These are phyloP conservation scores for Anthoscopus minutus DNA, from an alignment of 2,113 vertebrate species.

Conservation along the genomic window DNA sequence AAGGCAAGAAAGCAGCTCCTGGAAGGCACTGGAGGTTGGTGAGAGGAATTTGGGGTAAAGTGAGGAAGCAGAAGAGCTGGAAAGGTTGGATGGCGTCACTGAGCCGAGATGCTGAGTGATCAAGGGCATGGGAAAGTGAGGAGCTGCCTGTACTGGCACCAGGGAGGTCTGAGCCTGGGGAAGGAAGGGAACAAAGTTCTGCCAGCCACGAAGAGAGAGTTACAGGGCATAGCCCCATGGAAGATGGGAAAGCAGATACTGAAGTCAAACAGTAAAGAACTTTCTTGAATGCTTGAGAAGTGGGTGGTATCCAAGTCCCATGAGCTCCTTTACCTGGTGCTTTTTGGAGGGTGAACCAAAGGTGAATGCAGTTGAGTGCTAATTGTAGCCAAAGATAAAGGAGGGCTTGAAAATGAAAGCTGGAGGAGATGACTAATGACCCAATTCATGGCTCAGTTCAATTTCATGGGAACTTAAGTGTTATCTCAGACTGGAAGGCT, in stretches of 20 bases:
- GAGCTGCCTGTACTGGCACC: background rate
- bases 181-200: conserved; percentile 26
- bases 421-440: conserved; percentile 29
- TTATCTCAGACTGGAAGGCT: background rate
- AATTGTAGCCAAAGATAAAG: conserved; percentile 45
- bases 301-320: conserved; percentile 28
- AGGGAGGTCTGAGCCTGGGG: conserved; percentile 42
- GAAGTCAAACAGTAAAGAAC: conserved; percentile 4
- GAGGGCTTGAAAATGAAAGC: conserved; percentile 43
- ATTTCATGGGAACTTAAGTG: background rate
- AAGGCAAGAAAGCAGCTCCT: background rate
- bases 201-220: background rate
- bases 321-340: background rate
- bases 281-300: conserved; percentile 19
- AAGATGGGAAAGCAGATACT: conserved; percentile 43
- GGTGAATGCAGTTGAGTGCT: conserved; percentile 9
- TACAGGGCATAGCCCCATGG: conserved; percentile 13
- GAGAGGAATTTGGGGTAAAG: background rate
- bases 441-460: background rate
- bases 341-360: conserved; percentile 44
- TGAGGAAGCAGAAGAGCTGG: background rate
- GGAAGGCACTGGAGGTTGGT: background rate
- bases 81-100: background rate
- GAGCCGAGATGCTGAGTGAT: conserved; percentile 16
- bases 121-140: conserved; percentile 25